Evolutionary conservation across 2,113 vertebrate genomes (phyloP).

Genomic region (Odocoileus hemionus): DNA sequence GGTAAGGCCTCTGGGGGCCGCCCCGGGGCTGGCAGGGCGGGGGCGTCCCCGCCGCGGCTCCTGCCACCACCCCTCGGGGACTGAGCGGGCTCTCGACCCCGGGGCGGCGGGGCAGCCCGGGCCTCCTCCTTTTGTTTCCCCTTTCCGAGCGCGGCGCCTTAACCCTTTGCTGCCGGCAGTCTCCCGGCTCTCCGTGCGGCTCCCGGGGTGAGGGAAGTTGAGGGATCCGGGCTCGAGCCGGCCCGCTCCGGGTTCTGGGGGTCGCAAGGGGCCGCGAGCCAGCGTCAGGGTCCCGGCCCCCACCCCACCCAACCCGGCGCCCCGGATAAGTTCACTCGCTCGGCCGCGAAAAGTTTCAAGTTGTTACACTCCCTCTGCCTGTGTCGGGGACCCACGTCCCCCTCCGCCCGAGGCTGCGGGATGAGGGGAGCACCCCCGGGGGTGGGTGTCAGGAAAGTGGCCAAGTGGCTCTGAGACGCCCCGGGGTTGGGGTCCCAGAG

Average conservation of each 20-base stretch:
- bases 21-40: background rate
- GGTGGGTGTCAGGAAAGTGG: background rate
- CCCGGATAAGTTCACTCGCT: background rate
- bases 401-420: background rate
- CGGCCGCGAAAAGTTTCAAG: conserved; percentile 37
- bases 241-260: background rate
- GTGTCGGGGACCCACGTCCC: background rate
- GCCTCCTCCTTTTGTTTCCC: conserved; percentile 69
- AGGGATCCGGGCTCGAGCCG: background rate
- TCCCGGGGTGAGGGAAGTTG: background rate
- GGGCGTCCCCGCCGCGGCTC: background rate
- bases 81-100: background rate
- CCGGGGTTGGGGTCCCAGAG: background rate
- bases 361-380: background rate
- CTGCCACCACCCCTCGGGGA: background rate
- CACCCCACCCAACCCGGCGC: background rate
- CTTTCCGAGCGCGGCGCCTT: conserved; percentile 33
- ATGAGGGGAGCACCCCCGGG: background rate
- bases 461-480: background rate
- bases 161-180: conserved; percentile 38
- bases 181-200: background rate
- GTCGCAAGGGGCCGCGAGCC: background rate
- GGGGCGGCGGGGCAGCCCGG: background rate
- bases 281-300: too few relatives aligned
- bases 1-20: conserved; percentile 79